Percentiles rank a stretch among this genome's conserved stretches.
Conservation (phyloP, 2,888 invertebrate genomes). For the Apodemia duryi region DNA sequence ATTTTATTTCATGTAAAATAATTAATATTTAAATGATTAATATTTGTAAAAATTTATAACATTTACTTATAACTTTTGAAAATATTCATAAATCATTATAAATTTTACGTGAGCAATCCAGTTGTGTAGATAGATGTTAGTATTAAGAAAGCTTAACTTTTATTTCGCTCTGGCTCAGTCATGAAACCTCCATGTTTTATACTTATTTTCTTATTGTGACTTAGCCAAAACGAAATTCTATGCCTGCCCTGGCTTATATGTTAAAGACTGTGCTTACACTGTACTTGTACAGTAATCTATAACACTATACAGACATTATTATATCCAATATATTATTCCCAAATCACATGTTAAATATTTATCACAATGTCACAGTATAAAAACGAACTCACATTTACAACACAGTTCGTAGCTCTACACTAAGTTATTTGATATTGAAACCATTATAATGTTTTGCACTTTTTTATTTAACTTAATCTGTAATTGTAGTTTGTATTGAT, state of each 20-base stretch:
- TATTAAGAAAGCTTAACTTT: background rate
- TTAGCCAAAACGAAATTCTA: background rate
- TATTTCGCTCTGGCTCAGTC: background rate
- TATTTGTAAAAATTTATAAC: too few relatives aligned
- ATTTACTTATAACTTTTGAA: too few relatives aligned
- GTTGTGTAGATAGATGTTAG: background rate
- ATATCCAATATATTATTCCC: background rate
- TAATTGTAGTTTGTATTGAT: background rate
- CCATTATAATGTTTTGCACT: too few relatives aligned
- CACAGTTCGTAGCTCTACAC: background rate
- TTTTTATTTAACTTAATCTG: too few relatives aligned
- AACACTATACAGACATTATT: conserved; percentile 6
- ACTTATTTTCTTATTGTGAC: background rate
- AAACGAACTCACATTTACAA: background rate
- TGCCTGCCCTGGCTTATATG: background rate
- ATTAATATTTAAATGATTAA: too few relatives aligned
- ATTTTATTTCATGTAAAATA: too few relatives aligned
- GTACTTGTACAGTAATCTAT: background rate
- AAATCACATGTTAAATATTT: background rate
- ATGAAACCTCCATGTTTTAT: background rate
- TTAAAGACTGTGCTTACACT: conserved; percentile 7
- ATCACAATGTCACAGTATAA: background rate
- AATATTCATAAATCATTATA: too few relatives aligned
- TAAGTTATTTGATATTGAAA: background rate
- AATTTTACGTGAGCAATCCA: background rate